Conservation (phyloP, 2,888 invertebrate species). For the Mylabris sibirica region DNA sequence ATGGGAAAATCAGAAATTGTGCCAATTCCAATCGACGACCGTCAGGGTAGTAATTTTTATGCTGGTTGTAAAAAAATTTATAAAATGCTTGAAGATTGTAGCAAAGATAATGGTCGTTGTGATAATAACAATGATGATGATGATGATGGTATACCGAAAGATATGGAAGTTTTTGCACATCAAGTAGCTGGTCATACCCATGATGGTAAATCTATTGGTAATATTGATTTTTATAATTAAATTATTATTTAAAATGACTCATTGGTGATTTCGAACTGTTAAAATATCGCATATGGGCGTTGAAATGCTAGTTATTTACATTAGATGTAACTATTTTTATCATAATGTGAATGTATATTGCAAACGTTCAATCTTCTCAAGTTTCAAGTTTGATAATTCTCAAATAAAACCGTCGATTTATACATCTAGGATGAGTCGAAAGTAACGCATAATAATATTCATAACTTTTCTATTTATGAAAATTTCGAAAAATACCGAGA, state of each 20-base stretch:
- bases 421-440: too few species aligned
- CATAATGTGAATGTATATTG: too few species aligned
- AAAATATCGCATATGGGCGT: too few species aligned
- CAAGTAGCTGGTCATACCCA: constrained; percentile 75
- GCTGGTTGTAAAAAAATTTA: constrained; percentile 23
- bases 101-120: neutral
- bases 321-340: too few species aligned
- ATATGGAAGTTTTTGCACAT: constrained; percentile 62
- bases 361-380: too few species aligned
- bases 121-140: constrained; percentile 15
- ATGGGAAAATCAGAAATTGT: constrained; percentile 52
- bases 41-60: constrained; percentile 34
- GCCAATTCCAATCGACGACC: constrained; percentile 47
- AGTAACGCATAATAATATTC: too few species aligned
- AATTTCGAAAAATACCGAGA: too few species aligned
- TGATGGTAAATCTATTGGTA: constrained; percentile 66
- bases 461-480: too few species aligned
- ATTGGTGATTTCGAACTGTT: too few species aligned
- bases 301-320: too few species aligned
- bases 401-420: too few species aligned
- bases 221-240: constrained; percentile 41
- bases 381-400: too few species aligned
- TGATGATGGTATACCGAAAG: constrained; percentile 49
- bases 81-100: constrained; percentile 23
- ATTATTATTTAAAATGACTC: constrained; percentile 21